Percentiles rank a stretch among this genome's conserved stretches.
phyloP scores from a whole-genome alignment of 2,113 vertebrate species.

The Cololabis saira region DNA sequence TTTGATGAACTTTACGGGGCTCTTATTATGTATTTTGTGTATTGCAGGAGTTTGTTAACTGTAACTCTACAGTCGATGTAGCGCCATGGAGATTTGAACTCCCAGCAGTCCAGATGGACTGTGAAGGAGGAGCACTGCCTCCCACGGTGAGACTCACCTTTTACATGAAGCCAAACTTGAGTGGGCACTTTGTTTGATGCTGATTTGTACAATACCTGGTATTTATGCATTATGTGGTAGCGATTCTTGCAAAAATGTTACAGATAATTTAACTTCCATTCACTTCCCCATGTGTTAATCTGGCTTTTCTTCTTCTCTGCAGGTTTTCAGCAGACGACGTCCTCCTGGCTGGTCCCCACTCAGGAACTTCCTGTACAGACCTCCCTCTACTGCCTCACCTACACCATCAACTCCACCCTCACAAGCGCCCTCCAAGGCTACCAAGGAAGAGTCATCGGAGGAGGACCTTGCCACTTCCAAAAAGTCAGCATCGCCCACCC shows the following conservation, averaged over 20 bases:
- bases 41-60: constrained; percentile 79
- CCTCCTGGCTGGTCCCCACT: constrained; percentile 83
- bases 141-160: constrained; percentile 21
- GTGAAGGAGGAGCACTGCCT: constrained; percentile 52
- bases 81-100: constrained; percentile 77
- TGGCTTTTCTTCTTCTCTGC: neutral
- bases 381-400: fast-evolving
- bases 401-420: neutral
- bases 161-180: too few species aligned
- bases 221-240: too few species aligned
- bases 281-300: too few species aligned
- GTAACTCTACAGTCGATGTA: constrained; percentile 80
- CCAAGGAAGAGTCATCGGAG: constrained; percentile 72
- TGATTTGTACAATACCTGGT: too few species aligned
- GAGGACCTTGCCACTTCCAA: constrained; percentile 55
- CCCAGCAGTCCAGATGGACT: constrained; percentile 69
- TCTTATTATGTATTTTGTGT: neutral
- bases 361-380: neutral
- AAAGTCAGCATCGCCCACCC: constrained; percentile 32
- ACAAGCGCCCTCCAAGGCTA: fast-evolving
- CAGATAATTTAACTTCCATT: neutral
- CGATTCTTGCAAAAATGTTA: too few species aligned
- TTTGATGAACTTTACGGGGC: neutral
- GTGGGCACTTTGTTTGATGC: too few species aligned
- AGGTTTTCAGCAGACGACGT: constrained; percentile 23